phyloP scores from a whole-genome alignment of 1,140 invertebrate species.

The Berghia stephanieae region DNA sequence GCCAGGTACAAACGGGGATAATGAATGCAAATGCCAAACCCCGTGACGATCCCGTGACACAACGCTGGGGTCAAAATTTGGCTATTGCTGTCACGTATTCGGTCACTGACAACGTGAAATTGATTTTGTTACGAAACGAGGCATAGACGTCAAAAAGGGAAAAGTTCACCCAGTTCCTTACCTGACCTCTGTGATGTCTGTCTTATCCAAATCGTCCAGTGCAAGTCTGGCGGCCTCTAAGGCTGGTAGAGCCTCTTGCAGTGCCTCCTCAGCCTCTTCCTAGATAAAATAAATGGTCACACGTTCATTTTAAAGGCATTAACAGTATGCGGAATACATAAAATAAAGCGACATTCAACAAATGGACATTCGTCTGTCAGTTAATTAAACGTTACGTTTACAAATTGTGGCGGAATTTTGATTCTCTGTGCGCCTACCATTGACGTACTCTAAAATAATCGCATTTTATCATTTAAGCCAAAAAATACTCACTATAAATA shows the following conservation, averaged over 20 bases:
- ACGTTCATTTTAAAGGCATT: too few species aligned
- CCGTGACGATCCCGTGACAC: neutral
- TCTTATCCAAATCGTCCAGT: constrained; percentile 81
- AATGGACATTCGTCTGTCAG: too few species aligned
- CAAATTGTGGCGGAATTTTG: too few species aligned
- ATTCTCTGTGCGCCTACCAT: too few species aligned
- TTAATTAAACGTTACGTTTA: too few species aligned
- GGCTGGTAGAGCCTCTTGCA: constrained; percentile 80
- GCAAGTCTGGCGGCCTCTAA: constrained; percentile 79
- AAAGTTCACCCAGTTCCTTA: constrained; percentile 51
- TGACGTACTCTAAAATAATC: too few species aligned
- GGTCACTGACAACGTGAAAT: neutral
- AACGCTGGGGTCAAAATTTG: neutral
- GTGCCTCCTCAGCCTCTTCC: constrained; percentile 77
- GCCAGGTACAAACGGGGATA: neutral
- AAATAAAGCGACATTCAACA: too few species aligned
- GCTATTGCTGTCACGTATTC: neutral
- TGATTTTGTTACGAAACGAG: neutral
- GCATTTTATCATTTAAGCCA: too few species aligned
- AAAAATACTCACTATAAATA: too few species aligned
- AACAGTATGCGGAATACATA: too few species aligned
- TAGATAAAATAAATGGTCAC: too few species aligned
- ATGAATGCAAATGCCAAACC: neutral
- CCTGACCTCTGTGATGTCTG: constrained; percentile 89
- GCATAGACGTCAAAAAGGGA: neutral